Base-by-base conservation (phyloP, 2,888 invertebrate genomes). In the Drosophila rellima region DNA sequence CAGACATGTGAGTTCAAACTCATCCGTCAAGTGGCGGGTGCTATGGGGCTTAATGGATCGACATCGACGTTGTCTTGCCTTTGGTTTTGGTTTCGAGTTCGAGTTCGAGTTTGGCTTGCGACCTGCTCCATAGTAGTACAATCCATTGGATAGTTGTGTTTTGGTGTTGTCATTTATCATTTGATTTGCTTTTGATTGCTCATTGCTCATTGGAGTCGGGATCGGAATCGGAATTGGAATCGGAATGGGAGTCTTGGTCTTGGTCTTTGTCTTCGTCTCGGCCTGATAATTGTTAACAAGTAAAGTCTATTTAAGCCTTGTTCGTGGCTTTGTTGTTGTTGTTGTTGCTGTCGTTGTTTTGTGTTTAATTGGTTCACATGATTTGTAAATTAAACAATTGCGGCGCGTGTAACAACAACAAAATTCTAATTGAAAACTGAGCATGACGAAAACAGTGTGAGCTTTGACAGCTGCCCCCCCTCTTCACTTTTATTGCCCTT, bases 301-400 rank as follows among this genome's bases (percentile, higher is more conserved):
- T 90, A 90, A 90, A 91, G 81, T 91, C 90, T 90, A 86, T 86
- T 86, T 89, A 89, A 86, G 86, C 84, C 88, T 72, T 89, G 90
- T 86, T 83, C 81, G 54, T 89, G 68, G 69, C 70, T 55, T 44
- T 72, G 70, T 68, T 67, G 74, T 63, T 54, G 64, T 42, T 57
- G 29, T 60, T 82, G 65, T 50, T 44, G 35, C 35, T 35, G 35
- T 61, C n/a, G 33, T 64, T 74, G 64, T 50, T 78, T 57, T 62
- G 69, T 80, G 78, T 86, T 80, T 89, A 86, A 86, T 88, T 86
- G 90, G 86, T 86, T 86, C 86, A 89, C 86, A 86, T 89, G 90
- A 90, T 90, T 90, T 90, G 90, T 90, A 91, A 90, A 90, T 90
- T 91, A 91, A 90, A 91, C 89, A 91, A 90, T 85, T 88, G 80